Conservation (phyloP, 2,113 vertebrate species). For the Scatophagus argus region DNA sequence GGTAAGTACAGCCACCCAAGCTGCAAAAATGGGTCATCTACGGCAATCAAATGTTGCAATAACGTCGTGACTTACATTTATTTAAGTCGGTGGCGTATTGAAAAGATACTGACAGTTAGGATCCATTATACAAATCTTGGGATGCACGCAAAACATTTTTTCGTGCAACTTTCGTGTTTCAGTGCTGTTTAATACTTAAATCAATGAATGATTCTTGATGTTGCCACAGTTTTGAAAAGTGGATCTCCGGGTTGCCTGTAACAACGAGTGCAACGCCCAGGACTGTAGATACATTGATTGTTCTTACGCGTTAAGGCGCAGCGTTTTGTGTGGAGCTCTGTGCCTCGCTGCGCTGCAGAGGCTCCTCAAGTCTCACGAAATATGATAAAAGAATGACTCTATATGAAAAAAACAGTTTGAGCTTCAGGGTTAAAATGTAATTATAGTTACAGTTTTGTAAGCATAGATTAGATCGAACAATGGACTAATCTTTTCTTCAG, state of each 20-base stretch:
- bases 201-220: not conserved
- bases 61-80: conserved; percentile 35
- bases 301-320: conserved; percentile 73
- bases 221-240: conserved; percentile 54
- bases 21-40: conserved; percentile 38
- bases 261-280: conserved; percentile 66
- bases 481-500: conserved; percentile 6
- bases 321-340: conserved; percentile 58
- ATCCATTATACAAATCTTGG: not conserved
- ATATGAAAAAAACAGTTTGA: conserved; percentile 39
- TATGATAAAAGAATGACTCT: conserved; percentile 53
- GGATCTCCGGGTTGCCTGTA: not conserved
- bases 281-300: conserved; percentile 63
- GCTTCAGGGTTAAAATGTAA: conserved; percentile 31
- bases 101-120: not conserved
- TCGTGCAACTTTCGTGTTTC: not conserved
- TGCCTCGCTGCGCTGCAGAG: conserved; percentile 65
- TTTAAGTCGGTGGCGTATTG: not conserved
- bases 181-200: not conserved
- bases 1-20: conserved; percentile 64
- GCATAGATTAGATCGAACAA: conserved; percentile 30
- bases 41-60: conserved; percentile 19
- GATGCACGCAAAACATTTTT: conserved; percentile 9
- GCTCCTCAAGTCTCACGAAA: conserved; percentile 57
- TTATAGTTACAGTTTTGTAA: conserved; percentile 23